Evolutionary conservation across 2,797 vertebrate genomes (phyloP), one percentile per base, ranked within the genome.

Genomic region (Loriculus beryllinus): DNA sequence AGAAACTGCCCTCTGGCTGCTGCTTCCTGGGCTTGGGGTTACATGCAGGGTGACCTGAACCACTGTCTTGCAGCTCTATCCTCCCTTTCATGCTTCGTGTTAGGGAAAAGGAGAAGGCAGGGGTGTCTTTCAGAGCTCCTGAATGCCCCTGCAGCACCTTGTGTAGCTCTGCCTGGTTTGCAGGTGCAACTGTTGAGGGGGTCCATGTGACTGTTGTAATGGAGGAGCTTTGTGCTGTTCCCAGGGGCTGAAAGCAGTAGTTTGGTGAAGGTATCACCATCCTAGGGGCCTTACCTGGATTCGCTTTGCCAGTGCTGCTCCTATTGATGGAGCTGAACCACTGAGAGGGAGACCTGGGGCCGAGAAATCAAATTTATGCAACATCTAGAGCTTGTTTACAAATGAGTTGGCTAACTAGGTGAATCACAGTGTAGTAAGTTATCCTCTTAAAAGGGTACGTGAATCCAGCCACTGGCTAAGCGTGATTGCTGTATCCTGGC

Each of bases 141-240:
- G 7, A 42, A 45, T 1, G 11, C 1, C 1, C 22, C 33, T 19
- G 42, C 25, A 51, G 48, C 18, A 18, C 21, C 10, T 29, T 35
- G 20, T 42, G 22, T 47, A 31, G 31, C 39, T 17, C 4, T 10
- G 45, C 13, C 12, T 0, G 1, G 19, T 31, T 91, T 3, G 2
- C 19, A 17, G 57, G 23, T 57, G 37, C 1, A 4, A 14, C 35
- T 43, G 18, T 57, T 35, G 59, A 47, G 22, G 8, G 2, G 14
- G 5, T 37, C 4, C 0, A 0, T 20, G 62, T 0, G 1, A 47
- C 7, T 13, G 12, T 39, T 40, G 19, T n/a, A 6, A 1, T 19
- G 25, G 15, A 68, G 17, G 47, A 17, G 7, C 57, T 40, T 67
- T 39, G 23, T 71, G 31, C 31, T 63, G 17, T 5, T 91, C 25